These are phyloP conservation scores for Gryllus longicercus DNA, from an alignment of 2,888 invertebrate genomes.

Conservation along the genomic window DNA sequence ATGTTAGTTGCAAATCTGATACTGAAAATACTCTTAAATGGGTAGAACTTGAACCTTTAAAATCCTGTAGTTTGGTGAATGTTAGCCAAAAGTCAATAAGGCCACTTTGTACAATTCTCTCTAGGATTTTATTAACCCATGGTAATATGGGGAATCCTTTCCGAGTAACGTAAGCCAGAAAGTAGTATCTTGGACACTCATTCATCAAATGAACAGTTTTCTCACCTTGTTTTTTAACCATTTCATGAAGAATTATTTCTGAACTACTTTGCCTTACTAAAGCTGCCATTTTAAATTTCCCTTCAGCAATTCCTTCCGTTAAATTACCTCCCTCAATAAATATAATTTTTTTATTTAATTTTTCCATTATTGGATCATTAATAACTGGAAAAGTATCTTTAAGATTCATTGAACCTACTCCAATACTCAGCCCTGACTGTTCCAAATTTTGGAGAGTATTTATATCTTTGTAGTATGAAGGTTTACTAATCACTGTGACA, in stretches of 20 bases:
- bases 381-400: constrained; percentile 18
- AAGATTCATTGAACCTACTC: constrained; percentile 43
- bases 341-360: neutral
- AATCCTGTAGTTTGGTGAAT: neutral
- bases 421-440: constrained; percentile 46
- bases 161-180: constrained; percentile 49
- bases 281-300: constrained; percentile 24
- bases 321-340: neutral
- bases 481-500: constrained; percentile 48
- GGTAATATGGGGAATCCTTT: constrained; percentile 48
- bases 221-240: constrained; percentile 39
- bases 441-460: constrained; percentile 48
- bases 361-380: constrained; percentile 18
- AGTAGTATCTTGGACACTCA: constrained; percentile 50
- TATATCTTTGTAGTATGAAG: constrained; percentile 49
- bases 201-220: constrained; percentile 48
- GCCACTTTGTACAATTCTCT: constrained; percentile 24
- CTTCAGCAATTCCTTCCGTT: constrained; percentile 2
- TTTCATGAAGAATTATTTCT: neutral
- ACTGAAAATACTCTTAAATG: constrained; percentile 5
- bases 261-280: constrained; percentile 22
- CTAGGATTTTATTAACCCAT: constrained; percentile 43
- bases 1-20: constrained; percentile 24
- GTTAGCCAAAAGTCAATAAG: constrained; percentile 26
- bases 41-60: constrained; percentile 9